Evolutionary conservation across 30 jellyfish, hydroid and myxozoan species (phyloP), one percentile per base, ranked within the genome.

Genomic region (Sanderia malayensis): DNA sequence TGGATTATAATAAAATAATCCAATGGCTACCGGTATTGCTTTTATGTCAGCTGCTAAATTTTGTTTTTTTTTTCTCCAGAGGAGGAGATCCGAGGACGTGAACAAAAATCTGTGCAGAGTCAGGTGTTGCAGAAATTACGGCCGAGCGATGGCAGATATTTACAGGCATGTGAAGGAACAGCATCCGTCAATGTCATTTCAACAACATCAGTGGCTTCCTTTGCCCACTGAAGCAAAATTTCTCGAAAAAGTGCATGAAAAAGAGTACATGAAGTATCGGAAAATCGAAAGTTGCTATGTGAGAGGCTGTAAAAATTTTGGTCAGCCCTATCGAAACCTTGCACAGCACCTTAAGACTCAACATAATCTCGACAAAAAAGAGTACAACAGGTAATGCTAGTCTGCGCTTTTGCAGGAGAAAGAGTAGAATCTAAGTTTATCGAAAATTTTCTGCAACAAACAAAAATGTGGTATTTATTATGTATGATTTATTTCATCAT

Each of bases 271-370:
- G 52, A 37, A 37, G 52, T 37, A 37, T 37, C 52, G 52, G 13
- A 37, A 37, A 37, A 37, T 37, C 52, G 52, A 37, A 37, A 4
- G 52, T 37, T 37, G 52, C 13, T 37, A 37, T 37, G 52, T 37
- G 6, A 37, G 52, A 37, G 52, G 52, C 52, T 37, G 52, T 37
- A 37, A 37, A 37, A 37, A 13, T 37, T 37, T 37, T 37, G 52
- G 52, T 37, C 52, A 37, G 52, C 52, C 52, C 52, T 37, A 37
- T 37, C 52, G 52, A 37, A 37, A 37, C 52, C 52, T 37, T 37
- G 52, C 52, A 37, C 52, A 37, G 52, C 52, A n/a, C n/a, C n/a
- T n/a, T n/a, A n/a, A n/a, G n/a, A 37, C 52, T 37, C 52, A 37
- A 37, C 52, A 37, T 37, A 37, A 37, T 37, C 6, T 37, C 13